phyloP scores from a whole-genome alignment of 2,113 vertebrate genomes.

The Sphaerodactylus townsendi region DNA sequence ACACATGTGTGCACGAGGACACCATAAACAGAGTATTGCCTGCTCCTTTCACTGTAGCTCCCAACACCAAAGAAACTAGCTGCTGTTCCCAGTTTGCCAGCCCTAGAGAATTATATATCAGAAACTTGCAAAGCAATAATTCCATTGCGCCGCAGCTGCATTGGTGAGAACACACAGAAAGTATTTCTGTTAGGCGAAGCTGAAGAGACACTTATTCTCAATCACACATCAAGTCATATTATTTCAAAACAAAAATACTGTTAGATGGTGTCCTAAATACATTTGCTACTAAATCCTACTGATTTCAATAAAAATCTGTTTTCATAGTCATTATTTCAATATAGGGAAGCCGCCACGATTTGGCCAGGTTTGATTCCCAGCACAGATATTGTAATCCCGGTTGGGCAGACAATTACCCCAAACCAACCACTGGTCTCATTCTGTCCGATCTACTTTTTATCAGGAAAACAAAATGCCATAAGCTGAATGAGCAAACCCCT shows the following conservation, averaged over 20 bases:
- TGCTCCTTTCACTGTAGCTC: not conserved
- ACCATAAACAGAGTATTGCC: not conserved
- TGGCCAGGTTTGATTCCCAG: too few relatives aligned
- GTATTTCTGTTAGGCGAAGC: not conserved
- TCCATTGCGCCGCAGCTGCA: not conserved
- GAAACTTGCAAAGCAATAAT: not conserved
- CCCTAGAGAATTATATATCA: not conserved
- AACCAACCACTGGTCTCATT: too few relatives aligned
- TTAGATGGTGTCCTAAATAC: too few relatives aligned
- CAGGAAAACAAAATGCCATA: too few relatives aligned
- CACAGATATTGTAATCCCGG: too few relatives aligned
- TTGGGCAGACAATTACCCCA: too few relatives aligned
- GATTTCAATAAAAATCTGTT: too few relatives aligned
- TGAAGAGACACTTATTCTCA: not conserved
- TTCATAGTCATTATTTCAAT: too few relatives aligned
- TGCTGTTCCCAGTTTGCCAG: not conserved
- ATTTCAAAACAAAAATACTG: not conserved
- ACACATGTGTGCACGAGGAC: not conserved
- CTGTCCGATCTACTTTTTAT: too few relatives aligned
- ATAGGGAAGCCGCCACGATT: too few relatives aligned
- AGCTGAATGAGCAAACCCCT: too few relatives aligned
- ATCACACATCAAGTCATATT: not conserved
- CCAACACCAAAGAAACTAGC: not conserved
- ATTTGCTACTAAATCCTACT: too few relatives aligned
- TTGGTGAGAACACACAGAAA: not conserved